Percentiles rank a stretch among this genome's conserved stretches.
Conservation (phyloP, 2,113 vertebrate genomes). For the Otis tarda region DNA sequence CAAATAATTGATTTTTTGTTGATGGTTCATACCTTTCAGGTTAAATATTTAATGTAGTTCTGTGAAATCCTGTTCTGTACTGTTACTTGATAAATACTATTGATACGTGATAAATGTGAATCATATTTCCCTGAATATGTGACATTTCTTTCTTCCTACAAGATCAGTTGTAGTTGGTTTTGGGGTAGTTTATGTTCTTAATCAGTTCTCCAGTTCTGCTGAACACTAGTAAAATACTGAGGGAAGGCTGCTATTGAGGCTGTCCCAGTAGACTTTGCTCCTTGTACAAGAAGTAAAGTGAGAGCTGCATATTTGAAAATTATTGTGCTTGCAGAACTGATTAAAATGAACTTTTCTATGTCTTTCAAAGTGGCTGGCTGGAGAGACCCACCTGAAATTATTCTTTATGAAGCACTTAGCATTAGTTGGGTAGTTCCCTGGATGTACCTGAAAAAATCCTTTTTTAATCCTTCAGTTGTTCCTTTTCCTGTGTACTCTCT, state of each 20-base stretch:
- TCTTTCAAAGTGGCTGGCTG: fast-evolving
- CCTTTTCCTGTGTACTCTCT: not conserved
- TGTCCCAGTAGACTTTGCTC: not conserved
- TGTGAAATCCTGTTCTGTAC: not conserved
- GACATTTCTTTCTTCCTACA: not conserved
- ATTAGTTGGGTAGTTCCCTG: not conserved
- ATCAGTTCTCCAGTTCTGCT: not conserved
- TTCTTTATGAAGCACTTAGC: not conserved
- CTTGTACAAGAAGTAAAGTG: not conserved
- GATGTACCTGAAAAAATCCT: not conserved
- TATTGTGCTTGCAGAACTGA: not conserved
- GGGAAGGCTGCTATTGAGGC: not conserved
- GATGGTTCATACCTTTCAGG: not conserved
- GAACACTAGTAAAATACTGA: not conserved
- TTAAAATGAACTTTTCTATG: not conserved
- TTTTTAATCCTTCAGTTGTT: not conserved
- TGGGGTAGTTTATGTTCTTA: not conserved
- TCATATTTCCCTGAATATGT: not conserved
- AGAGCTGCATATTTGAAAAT: not conserved
- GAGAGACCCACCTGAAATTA: not conserved
- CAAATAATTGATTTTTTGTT: not conserved
- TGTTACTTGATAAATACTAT: not conserved
- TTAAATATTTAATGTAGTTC: not conserved
- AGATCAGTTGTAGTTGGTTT: not conserved
- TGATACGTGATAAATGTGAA: not conserved